phyloP scores from a whole-genome alignment of 2,113 vertebrate genomes.

The Calyptomena viridis region DNA sequence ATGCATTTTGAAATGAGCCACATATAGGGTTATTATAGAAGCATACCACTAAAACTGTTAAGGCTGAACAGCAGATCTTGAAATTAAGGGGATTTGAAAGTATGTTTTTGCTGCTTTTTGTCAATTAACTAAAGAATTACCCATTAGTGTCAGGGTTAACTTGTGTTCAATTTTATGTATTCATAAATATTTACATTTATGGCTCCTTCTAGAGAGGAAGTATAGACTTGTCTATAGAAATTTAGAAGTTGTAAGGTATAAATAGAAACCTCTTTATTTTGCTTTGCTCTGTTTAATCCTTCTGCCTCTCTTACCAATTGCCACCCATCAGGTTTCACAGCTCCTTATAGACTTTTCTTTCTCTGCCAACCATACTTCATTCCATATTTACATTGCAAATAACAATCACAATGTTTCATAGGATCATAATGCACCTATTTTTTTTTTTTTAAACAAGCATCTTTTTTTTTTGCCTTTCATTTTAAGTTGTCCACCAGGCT shows the following conservation, averaged over 20 bases:
- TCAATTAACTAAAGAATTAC: not conserved
- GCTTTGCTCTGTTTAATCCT: not conserved
- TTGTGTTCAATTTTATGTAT: not conserved
- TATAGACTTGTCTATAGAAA: not conserved
- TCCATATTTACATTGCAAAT: not conserved
- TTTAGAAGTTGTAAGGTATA: not conserved
- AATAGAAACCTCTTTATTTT: not conserved
- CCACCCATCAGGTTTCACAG: not conserved
- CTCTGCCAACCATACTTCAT: not conserved
- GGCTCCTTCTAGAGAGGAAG: not conserved
- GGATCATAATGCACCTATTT: accelerated
- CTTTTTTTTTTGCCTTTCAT: not conserved
- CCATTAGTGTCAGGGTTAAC: not conserved
- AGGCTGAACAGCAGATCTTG: not conserved
- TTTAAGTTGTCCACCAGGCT: not conserved
- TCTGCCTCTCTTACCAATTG: not conserved
- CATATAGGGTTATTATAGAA: no score
- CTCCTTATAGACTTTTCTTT: not conserved
- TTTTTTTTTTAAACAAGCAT: accelerated
- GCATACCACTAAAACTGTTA: not conserved
- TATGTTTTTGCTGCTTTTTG: not conserved
- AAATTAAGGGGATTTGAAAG: not conserved
- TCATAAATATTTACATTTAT: not conserved
- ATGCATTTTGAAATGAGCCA: not conserved
- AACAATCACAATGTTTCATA: not conserved